Base-by-base conservation (phyloP, 2,113 vertebrate genomes). In the Ranitomeya imitator region DNA sequence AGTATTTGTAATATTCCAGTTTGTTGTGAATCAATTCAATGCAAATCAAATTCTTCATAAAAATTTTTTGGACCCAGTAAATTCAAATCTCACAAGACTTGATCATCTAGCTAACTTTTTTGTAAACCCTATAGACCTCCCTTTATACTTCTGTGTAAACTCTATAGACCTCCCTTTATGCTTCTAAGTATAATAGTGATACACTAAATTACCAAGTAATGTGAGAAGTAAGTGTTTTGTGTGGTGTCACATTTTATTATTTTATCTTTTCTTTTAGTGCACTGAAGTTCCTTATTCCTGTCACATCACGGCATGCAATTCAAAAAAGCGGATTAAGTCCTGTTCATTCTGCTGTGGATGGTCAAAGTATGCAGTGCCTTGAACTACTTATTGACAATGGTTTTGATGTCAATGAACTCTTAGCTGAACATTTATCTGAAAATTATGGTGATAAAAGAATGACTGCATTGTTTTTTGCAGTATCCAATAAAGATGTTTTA, bases 261-360 rank as follows among this genome's bases (percentile, higher is more conserved):
- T 12, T 45, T 74, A 55, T 3, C 14, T 31, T 85, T 89, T 87
- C 90, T 87, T 91, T 67, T 81, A 98, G 96, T 45, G 94, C 94
- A 6, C 71, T 97, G 92, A 97, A 96, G 90, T 95, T 95, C 90
- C 93, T 98, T 37, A 95, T 97, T 89, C 95, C 94, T 0, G 82
- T 96, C 15, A 97, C 96, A 79, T 95, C 93, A 79, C 95, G 91
- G 92, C 92, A 91, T 77, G 95, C 96, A 84, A 94, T 98, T 54
- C 92, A 89, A 90, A 95, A 93, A 91, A 95, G 95, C 16, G 96
- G 95, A 6, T 93, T 94, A 87, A 97, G 94, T 18, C 96, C 96
- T 4, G 63, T 97, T 85, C 96, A 97, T 89, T 97, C 96, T 2
- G 96, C 96, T 7, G 94, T 93, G 7, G 97, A 97, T 6, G 95